Percentiles rank a stretch among this genome's conserved stretches.
phyloP scores from a whole-genome alignment of 1,140 invertebrate species.

The Zaprionus gabonicus region DNA sequence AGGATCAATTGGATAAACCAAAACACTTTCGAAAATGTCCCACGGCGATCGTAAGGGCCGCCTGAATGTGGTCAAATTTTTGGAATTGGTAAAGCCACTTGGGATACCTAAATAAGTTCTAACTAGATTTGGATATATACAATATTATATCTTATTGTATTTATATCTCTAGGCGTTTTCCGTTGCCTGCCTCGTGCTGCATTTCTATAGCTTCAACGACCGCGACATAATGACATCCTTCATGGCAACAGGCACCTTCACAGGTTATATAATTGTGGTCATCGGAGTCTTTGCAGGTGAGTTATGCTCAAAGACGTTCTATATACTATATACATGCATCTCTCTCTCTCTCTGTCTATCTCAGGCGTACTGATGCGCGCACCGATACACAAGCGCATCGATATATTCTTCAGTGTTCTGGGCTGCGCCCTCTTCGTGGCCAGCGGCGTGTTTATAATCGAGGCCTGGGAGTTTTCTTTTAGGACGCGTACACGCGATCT shows the following conservation, averaged over 20 bases:
- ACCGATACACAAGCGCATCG: slow-evolving; percentile 88
- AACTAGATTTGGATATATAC: too few species aligned
- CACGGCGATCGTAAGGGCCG: slow-evolving; percentile 77
- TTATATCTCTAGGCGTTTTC: slow-evolving; percentile 62
- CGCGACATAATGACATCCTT: slow-evolving; percentile 83
- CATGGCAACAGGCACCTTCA: slow-evolving; percentile 80
- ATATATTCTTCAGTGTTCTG: slow-evolving; percentile 90
- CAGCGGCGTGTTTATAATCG: slow-evolving; percentile 88
- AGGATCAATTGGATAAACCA: slow-evolving; percentile 1
- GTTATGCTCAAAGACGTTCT: not conserved
- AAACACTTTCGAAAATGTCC: slow-evolving; percentile 60
- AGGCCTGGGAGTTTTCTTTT: slow-evolving; percentile 84
- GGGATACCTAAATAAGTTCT: not conserved
- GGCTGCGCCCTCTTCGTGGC: slow-evolving; percentile 89
- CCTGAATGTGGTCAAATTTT: slow-evolving; percentile 79
- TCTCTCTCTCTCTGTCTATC: not conserved
- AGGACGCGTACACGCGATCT: slow-evolving; percentile 85
- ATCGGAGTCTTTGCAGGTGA: slow-evolving; percentile 79
- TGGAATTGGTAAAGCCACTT: slow-evolving; percentile 75
- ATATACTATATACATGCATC: not conserved
- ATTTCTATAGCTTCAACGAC: slow-evolving; percentile 83
- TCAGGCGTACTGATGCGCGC: slow-evolving; percentile 87
- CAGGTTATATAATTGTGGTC: slow-evolving; percentile 78
- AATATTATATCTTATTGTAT: not conserved
- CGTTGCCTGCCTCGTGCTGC: slow-evolving; percentile 74